Base-by-base conservation (phyloP, 2,113 vertebrate species). In the Sorex fumeus region DNA sequence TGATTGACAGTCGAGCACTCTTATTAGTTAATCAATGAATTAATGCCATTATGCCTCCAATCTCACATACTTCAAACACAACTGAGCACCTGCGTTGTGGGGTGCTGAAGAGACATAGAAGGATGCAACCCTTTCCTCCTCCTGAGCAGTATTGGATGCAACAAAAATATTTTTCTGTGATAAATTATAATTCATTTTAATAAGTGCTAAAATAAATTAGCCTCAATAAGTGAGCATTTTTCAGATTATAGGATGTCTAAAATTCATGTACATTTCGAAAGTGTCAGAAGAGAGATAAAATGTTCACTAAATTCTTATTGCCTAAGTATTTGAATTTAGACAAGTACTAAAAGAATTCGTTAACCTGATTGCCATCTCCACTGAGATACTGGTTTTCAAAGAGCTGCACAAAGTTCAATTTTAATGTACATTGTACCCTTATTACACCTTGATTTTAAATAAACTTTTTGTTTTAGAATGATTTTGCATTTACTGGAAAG, bases 231-330 rank as follows among this genome's bases (percentile, higher is more conserved):
- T 74, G 32, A 74, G 11, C 23, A 3, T 72, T 88, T 70, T 77
- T 78, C 34, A 79, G 13, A 75, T 47, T 79, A 78, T 75, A 84
- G 57, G 62, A 88, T 93, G 87, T 95, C n/a, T 90, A 27, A 79
- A 79, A 79, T 94, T 28, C 91, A 64, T 67, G 47, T 83, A 21
- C 18, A 89, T 78, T 64, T 80, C 21, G 69, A 93, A 85, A 47
- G 76, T 75, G 57, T 81, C 67, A 57, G 34, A 90, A 87, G 71
- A 92, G 30, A 72, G 50, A 40, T 19, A 57, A 92, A 90, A 88
- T 85, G 27, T 32, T 87, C 30, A 69, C 16, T 77, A 78, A 19
- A 0, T 40, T 86, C 43, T 57, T 77, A 62, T 47, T 70, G 62
- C 50, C n/a, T 80, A 75, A 50, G 53, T 91, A 70, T 80, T 90